Evolutionary conservation across 2,113 vertebrate species (phyloP).

Genomic region (Aldabrachelys gigantea): DNA sequence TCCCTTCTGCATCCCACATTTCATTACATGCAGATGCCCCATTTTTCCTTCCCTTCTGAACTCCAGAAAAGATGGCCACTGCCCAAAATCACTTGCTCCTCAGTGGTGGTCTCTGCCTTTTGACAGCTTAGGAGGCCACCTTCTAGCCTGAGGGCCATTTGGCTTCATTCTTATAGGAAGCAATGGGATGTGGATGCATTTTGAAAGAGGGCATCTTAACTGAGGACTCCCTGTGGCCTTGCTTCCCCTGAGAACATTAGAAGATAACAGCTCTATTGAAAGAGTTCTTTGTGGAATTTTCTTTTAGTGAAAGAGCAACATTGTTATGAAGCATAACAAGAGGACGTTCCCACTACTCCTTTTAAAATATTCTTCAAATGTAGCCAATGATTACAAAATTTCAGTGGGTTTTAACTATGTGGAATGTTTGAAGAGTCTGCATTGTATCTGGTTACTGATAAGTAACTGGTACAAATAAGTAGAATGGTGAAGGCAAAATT

Average conservation of each 20-base stretch:
- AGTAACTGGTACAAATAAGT: neutral
- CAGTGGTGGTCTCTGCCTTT: neutral
- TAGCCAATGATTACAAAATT: neutral
- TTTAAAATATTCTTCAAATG: fast-evolving
- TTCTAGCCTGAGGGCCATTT: neutral
- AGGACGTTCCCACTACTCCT: neutral
- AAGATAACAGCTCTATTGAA: neutral
- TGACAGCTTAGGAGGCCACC: neutral
- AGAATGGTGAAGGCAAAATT: neutral
- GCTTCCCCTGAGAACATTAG: neutral
- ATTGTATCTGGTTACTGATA: neutral
- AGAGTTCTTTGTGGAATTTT: neutral
- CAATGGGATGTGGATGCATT: neutral
- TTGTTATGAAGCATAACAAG: neutral
- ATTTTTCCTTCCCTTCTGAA: neutral
- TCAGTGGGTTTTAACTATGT: neutral
- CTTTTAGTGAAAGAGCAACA: neutral
- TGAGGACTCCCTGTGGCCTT: neutral
- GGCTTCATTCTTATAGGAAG: neutral
- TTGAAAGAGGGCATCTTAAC: neutral
- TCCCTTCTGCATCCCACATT: neutral
- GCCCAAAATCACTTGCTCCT: neutral
- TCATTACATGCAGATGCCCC: neutral
- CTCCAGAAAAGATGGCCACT: neutral
- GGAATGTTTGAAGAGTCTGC: neutral